Evolutionary conservation across 92 coral and sea anemone species (phyloP), one percentile per base, ranked within the genome.

Genomic region (Epizoanthus rinbou): DNA sequence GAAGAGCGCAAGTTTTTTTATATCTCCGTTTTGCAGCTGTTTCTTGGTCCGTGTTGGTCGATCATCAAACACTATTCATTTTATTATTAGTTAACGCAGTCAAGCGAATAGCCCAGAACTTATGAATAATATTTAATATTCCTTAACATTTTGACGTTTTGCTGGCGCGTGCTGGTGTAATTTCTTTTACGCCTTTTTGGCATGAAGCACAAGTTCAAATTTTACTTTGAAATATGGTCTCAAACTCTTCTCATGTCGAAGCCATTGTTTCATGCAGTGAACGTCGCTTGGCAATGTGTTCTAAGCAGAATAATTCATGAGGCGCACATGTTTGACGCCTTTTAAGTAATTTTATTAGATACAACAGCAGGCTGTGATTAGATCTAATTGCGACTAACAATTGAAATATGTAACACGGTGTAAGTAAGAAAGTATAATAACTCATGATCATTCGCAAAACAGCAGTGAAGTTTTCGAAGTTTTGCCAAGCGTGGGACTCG

Each of bases 291-390:
- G 82, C 82, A 78, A 78, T 78, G 57, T 78, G 57, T 78, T 63
- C 25, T 78, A 57, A 78, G 45, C 65, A 45, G 90, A 90, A 90
- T 90, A 80, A 90, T 90, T 88, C 84, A 90, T 84, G 86, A 76
- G 93, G 82, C 79, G 85, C 90, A 83, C 91, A 72, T 87, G 85
- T 90, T 87, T 87, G 93, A 87, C 93, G 88, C 91, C 82, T 90
- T 86, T 86, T 83, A 86, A 90, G 85, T 90, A 90, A 90, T 90
- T 87, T 90, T 90, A 90, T 90, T 90, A 87, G 93, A 90, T 87
- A 90, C 91, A 83, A 87, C 93, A 90, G 89, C 85, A 76, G 83
- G 87, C 80, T 53, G 76, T 86, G 93, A 89, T 89, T 86, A 89
- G 85, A 74, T 73, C 72, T 58, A 89, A 86, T 82, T 89, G 78